A percentile compares a stretch with the other conserved stretches of the same genome.
phyloP scores from a whole-genome alignment of 2,888 invertebrate genomes.

The Deladenus siricidicola region DNA sequence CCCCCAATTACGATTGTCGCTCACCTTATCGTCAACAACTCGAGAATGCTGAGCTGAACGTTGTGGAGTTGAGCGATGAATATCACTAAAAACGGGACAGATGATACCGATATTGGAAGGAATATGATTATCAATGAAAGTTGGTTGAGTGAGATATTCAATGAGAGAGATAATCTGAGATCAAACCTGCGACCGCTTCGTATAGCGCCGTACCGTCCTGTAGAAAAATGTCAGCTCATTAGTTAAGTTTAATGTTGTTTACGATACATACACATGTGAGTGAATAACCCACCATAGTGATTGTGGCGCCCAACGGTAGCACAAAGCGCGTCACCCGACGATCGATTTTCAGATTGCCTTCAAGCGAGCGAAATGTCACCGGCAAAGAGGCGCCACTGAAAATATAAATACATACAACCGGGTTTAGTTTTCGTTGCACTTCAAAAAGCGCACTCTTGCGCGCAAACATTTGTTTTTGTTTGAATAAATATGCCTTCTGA shows the following conservation, averaged over 20 bases:
- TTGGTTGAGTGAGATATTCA: too few species aligned
- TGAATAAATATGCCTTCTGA: too few species aligned
- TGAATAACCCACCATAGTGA: constrained; percentile 64
- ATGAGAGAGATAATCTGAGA: background rate
- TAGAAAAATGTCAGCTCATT: too few species aligned
- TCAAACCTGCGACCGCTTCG: constrained; percentile 73
- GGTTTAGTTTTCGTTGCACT: too few species aligned
- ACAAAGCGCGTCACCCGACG: constrained; percentile 75
- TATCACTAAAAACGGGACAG: constrained; percentile 61
- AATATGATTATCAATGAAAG: too few species aligned
- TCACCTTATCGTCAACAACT: constrained; percentile 82
- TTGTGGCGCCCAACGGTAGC: constrained; percentile 91
- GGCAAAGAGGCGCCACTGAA: constrained; percentile 74
- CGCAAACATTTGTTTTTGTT: too few species aligned
- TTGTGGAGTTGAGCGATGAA: constrained; percentile 88
- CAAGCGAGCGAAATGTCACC: constrained; percentile 81
- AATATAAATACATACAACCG: too few species aligned
- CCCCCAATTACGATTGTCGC: too few species aligned
- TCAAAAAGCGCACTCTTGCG: too few species aligned
- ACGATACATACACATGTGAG: too few species aligned
- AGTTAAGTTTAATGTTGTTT: too few species aligned
- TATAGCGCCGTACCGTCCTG: constrained; percentile 62
- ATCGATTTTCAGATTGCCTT: constrained; percentile 77
- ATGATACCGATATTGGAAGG: too few species aligned
- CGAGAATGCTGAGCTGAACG: constrained; percentile 72